Evolutionary conservation across 2,113 vertebrate species (phyloP).

Genomic region (Bucco capensis): DNA sequence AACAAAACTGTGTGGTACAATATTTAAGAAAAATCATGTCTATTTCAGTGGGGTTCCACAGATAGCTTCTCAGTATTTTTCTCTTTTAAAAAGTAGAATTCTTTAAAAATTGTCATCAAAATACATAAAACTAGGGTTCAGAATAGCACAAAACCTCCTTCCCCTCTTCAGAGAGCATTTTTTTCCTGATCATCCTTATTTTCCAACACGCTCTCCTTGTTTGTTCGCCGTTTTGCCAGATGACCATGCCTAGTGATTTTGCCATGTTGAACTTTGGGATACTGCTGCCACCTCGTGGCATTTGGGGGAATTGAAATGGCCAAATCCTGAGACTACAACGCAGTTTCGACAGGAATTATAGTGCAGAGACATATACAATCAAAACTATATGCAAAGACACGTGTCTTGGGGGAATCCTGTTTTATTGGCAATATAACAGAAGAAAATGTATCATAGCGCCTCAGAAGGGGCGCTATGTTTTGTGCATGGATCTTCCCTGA

Average conservation of each 20-base stretch:
- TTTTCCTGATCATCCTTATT: neutral
- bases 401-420: accelerated
- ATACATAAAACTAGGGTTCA: neutral
- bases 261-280: neutral
- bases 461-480: neutral
- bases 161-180: neutral
- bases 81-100: neutral
- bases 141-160: neutral
- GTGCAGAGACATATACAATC: accelerated
- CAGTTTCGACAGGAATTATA: neutral
- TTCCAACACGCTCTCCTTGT: accelerated
- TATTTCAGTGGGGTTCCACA: neutral
- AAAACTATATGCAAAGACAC: neutral
- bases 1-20: neutral
- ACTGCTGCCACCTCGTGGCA: conserved; percentile 22
- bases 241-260: accelerated
- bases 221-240: accelerated
- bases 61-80: neutral
- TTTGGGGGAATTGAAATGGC: accelerated
- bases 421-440: neutral
- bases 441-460: too few species aligned
- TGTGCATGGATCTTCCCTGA: neutral
- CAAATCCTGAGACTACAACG: accelerated
- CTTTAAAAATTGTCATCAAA: neutral
- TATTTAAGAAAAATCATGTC: neutral